These are phyloP conservation scores for Halocynthia roretzi DNA, from an alignment of 23 tunicate species.

Conservation along the genomic window DNA sequence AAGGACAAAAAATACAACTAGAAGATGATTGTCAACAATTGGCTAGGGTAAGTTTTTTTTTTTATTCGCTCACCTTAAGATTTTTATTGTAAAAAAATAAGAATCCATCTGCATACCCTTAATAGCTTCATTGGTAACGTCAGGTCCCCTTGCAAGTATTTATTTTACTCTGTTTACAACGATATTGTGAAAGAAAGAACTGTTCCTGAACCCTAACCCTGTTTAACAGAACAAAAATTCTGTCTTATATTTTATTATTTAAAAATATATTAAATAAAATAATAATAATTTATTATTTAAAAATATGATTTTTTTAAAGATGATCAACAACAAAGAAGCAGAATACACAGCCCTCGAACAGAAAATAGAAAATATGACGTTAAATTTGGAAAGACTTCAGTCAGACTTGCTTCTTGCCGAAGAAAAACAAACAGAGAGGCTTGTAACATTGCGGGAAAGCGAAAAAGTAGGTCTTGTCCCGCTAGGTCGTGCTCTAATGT, in stretches of 20 bases:
- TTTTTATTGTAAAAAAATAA: background rate
- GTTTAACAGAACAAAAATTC: too few species aligned
- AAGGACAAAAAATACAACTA: constrained; percentile 57
- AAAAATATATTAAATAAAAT: too few species aligned
- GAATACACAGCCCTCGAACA: constrained; percentile 83
- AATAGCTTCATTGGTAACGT: background rate
- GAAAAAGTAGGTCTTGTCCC: constrained; percentile 55
- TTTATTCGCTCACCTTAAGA: background rate
- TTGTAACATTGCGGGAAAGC: constrained; percentile 70
- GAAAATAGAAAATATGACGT: constrained; percentile 82
- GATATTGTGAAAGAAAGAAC: too few species aligned
- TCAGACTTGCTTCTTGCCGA: constrained; percentile 78
- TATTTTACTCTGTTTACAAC: too few species aligned
- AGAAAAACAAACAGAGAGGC: constrained; percentile 83
- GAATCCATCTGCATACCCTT: background rate
- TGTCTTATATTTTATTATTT: too few species aligned
- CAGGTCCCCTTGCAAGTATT: too few species aligned
- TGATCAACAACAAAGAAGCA: constrained; percentile 85
- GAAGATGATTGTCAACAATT: constrained; percentile 92
- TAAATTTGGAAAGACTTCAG: constrained; percentile 76
- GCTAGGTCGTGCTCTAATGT: too few species aligned
- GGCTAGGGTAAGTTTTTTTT: constrained; percentile 46
- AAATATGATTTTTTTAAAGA: constrained; percentile 23
- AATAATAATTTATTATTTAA: too few species aligned
- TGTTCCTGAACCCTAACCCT: too few species aligned